Conservation (phyloP, 2,797 vertebrate species). For the Brotula barbata region DNA sequence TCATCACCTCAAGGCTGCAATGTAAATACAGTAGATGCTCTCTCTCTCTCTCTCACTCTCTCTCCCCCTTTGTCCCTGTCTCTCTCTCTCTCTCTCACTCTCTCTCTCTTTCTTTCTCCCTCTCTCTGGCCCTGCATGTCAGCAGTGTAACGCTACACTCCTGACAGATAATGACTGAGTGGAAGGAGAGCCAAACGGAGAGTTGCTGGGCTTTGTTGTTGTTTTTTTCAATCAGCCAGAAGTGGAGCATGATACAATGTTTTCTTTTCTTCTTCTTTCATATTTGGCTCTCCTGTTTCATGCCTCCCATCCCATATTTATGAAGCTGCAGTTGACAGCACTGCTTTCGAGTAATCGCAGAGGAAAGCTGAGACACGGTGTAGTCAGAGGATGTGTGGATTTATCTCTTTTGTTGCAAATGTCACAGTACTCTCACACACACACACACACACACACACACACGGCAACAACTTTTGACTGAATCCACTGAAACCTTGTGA, state of each 20-base stretch:
- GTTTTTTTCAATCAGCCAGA: neutral
- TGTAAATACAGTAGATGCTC: neutral
- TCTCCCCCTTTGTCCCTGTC: no score
- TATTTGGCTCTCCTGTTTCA: neutral
- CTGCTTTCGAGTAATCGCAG: neutral
- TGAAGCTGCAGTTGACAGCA: neutral
- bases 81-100: no score
- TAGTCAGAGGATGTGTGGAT: neutral
- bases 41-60: no score
- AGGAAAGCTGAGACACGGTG: neutral
- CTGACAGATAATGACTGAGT: neutral
- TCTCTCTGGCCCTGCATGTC: neutral
- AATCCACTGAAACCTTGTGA: no score
- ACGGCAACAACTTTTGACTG: no score
- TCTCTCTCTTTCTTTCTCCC: no score
- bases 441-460: no score
- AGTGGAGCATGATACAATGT: neutral
- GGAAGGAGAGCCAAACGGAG: neutral
- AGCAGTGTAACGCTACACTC: neutral
- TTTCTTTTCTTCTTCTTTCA: neutral
- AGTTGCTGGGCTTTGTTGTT: slow-evolving; percentile 5
- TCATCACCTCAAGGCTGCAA: neutral
- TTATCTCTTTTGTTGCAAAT: no score
- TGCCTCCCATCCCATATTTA: neutral
- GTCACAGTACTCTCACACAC: neutral